A percentile compares a stretch with the other conserved stretches of the same genome.
These are phyloP conservation scores for Mactromeris polynyma DNA, from an alignment of 2,888 invertebrate species.

Conservation along the genomic window DNA sequence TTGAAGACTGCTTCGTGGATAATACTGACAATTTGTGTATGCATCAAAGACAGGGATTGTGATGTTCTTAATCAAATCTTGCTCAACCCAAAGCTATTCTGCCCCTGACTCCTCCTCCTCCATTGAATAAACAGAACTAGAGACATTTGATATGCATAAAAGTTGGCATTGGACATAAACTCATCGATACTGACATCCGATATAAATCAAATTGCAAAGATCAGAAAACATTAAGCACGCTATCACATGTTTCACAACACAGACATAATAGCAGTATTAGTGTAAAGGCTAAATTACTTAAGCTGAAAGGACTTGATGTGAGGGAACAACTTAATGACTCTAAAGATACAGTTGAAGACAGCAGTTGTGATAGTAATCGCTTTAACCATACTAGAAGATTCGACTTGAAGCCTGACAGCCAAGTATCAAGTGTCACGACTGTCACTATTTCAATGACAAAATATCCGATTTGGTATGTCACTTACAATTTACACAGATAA, in stretches of 20 bases:
- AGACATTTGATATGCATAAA: background rate
- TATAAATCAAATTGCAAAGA: background rate
- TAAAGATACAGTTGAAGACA: background rate
- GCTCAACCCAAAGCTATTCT: no score
- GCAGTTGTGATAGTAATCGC: background rate
- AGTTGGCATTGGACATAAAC: background rate
- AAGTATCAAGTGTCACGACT: background rate
- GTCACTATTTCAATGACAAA: background rate
- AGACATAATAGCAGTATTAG: background rate
- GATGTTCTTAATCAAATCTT: no score
- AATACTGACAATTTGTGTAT: no score
- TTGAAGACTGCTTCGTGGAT: no score
- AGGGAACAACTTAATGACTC: background rate
- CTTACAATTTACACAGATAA: slow-evolving; percentile 13
- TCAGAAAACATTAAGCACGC: background rate
- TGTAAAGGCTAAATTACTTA: background rate
- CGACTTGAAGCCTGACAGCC: background rate
- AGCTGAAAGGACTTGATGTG: background rate
- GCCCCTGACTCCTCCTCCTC: no score
- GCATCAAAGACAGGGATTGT: no score
- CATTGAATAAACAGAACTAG: no score
- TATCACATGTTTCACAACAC: background rate
- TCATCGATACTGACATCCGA: background rate
- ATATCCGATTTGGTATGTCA: slow-evolving; percentile 9
- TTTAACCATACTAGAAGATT: background rate